Conservation (phyloP, 2,888 invertebrate species). For the Orchestes rusci region DNA sequence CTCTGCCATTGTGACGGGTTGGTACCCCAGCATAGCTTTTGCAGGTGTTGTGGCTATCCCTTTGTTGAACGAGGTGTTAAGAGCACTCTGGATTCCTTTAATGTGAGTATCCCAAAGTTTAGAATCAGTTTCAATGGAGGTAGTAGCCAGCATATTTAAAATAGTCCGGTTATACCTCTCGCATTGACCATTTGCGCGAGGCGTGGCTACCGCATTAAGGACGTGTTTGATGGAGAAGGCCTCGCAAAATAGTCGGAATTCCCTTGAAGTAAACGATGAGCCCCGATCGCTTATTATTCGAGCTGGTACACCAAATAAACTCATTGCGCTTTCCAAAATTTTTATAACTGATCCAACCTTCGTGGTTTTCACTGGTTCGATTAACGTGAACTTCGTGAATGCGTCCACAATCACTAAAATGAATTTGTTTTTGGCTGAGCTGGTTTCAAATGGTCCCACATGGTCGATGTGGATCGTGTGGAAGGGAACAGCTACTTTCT, state of each 20-base stretch:
- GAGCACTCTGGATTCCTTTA: slow-evolving; percentile 25
- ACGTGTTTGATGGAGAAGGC: slow-evolving; percentile 17
- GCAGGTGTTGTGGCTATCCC: slow-evolving; percentile 21
- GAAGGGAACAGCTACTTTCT: too few relatives aligned
- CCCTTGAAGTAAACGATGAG: slow-evolving; percentile 20
- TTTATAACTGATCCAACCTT: slow-evolving; percentile 1
- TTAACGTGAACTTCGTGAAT: too few relatives aligned
- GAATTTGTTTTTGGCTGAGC: too few relatives aligned
- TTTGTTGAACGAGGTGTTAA: slow-evolving; percentile 28
- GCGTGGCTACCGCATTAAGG: too few relatives aligned
- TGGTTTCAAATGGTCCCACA: too few relatives aligned
- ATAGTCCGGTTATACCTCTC: too few relatives aligned
- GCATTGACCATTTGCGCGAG: too few relatives aligned
- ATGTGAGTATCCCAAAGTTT: slow-evolving; percentile 29
- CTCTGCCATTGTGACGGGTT: slow-evolving; percentile 9
- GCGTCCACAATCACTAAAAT: too few relatives aligned
- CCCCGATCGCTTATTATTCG: too few relatives aligned
- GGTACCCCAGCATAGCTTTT: slow-evolving; percentile 23
- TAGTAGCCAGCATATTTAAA: slow-evolving; percentile 7
- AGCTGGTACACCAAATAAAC: too few relatives aligned
- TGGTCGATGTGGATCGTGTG: too few relatives aligned
- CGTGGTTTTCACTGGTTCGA: slow-evolving; percentile 19
- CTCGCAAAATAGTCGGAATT: slow-evolving; percentile 17
- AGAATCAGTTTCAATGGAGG: slow-evolving; percentile 20
- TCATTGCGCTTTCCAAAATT: not conserved